These are phyloP conservation scores for Microdon myrmicae DNA, from an alignment of 2,888 invertebrate genomes.

Conservation along the genomic window DNA sequence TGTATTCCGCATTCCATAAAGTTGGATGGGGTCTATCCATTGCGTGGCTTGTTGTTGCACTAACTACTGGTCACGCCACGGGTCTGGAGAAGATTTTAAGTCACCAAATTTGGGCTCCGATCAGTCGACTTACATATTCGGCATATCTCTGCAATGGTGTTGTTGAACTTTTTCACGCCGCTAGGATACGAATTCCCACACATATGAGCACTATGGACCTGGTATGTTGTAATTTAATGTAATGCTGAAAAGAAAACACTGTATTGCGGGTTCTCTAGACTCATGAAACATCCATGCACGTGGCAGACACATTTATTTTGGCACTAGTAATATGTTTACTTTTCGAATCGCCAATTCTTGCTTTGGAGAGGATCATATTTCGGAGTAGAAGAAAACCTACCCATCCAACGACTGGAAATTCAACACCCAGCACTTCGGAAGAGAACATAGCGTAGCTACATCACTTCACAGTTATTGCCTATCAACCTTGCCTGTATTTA, in stretches of 20 bases:
- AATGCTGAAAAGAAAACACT: background rate
- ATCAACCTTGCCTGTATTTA: background rate
- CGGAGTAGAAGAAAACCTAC: slow-evolving; percentile 28
- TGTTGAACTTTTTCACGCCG: slow-evolving; percentile 74
- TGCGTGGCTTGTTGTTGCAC: slow-evolving; percentile 76
- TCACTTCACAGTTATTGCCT: too few species aligned
- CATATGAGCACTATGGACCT: slow-evolving; percentile 73
- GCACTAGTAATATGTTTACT: slow-evolving; percentile 74
- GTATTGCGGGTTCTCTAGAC: slow-evolving; percentile 64
- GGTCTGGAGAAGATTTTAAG: slow-evolving; percentile 56
- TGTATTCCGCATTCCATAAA: slow-evolving; percentile 75
- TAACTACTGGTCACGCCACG: slow-evolving; percentile 76
- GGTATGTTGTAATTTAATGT: slow-evolving; percentile 66
- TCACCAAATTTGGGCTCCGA: slow-evolving; percentile 70
- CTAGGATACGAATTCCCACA: slow-evolving; percentile 71
- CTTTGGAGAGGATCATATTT: slow-evolving; percentile 76
- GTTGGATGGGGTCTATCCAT: slow-evolving; percentile 76
- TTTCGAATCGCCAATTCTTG: slow-evolving; percentile 79
- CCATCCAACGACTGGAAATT: slow-evolving; percentile 8
- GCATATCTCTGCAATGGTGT: slow-evolving; percentile 79
- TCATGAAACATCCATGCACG: slow-evolving; percentile 67
- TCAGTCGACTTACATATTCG: slow-evolving; percentile 77
- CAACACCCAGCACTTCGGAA: slow-evolving; percentile 39
- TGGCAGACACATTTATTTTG: slow-evolving; percentile 69
- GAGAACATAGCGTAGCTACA: slow-evolving; percentile 46